Evolutionary conservation across 2,888 invertebrate species (phyloP).

Genomic region (Volucella inanis): DNA sequence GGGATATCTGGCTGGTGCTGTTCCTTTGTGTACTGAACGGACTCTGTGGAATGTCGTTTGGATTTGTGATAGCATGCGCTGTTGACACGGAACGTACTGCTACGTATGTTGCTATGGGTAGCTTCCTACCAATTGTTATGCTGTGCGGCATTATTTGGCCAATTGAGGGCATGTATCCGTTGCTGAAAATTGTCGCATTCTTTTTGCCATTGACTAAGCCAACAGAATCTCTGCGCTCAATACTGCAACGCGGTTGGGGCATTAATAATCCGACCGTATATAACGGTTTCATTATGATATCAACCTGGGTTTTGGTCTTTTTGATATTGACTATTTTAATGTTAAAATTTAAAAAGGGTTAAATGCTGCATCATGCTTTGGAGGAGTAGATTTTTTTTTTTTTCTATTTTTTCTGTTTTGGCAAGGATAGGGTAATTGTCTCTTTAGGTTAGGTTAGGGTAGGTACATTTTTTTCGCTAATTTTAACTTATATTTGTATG

Average conservation of each 20-base stretch:
- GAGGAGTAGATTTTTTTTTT: too few relatives aligned
- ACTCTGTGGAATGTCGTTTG: conserved; percentile 96
- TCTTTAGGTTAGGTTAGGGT: conserved; percentile 22
- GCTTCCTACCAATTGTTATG: conserved; percentile 93
- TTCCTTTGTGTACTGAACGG: conserved; percentile 91
- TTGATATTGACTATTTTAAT: conserved; percentile 89
- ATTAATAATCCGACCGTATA: conserved; percentile 89
- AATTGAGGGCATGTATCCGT: conserved; percentile 93
- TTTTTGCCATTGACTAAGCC: conserved; percentile 93
- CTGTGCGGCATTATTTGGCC: conserved; percentile 97
- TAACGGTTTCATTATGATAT: conserved; percentile 90
- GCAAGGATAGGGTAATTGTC: conserved; percentile 22
- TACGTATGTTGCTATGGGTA: conserved; percentile 92
- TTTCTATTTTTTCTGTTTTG: not conserved
- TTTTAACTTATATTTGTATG: conserved; percentile 17
- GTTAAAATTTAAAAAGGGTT: conserved; percentile 93
- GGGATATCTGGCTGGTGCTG: conserved; percentile 89
- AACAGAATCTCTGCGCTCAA: conserved; percentile 93
- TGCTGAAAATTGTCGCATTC: conserved; percentile 88
- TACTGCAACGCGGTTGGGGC: conserved; percentile 92
- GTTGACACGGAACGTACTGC: conserved; percentile 93
- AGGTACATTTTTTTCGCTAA: not conserved
- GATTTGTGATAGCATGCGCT: conserved; percentile 91
- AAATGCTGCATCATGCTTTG: conserved; percentile 77
- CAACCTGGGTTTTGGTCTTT: conserved; percentile 91